A percentile compares a stretch with the other conserved stretches of the same genome.
These are phyloP conservation scores for Percopsis transmontana DNA, from an alignment of 2,113 vertebrate species.

Conservation along the genomic window DNA sequence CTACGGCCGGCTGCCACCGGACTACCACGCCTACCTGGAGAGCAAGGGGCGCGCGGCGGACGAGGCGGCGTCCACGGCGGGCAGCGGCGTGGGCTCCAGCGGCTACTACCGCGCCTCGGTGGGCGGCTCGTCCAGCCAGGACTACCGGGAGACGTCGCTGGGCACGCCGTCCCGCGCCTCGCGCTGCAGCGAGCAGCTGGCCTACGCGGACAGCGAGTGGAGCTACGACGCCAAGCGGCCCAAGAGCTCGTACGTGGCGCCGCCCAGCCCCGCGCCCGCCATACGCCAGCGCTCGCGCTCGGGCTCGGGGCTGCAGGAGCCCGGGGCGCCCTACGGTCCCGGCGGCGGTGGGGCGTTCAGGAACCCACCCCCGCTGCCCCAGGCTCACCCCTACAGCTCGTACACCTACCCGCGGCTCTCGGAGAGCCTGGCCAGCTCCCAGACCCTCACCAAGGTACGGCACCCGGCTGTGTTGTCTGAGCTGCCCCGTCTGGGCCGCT, in stretches of 20 bases:
- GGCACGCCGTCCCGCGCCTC: conserved; percentile 85
- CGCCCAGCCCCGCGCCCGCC: conserved; percentile 89
- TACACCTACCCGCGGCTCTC: conserved; percentile 97
- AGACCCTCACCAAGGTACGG: conserved; percentile 89
- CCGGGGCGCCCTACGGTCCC: conserved; percentile 84
- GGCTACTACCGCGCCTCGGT: conserved; percentile 84
- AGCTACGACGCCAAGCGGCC: conserved; percentile 88
- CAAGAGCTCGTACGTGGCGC: conserved; percentile 91
- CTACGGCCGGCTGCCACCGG: conserved; percentile 83
- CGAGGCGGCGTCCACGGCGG: conserved; percentile 70
- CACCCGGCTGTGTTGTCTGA: background rate
- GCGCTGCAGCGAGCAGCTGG: conserved; percentile 86
- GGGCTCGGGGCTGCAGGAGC: conserved; percentile 95
- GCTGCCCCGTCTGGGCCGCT: background rate
- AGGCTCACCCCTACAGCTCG: conserved; percentile 92
- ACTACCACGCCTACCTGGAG: conserved; percentile 89
- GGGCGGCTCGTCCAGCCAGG: conserved; percentile 80
- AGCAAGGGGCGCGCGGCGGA: conserved; percentile 83
- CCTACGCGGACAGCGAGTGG: conserved; percentile 88
- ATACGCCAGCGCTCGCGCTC: conserved; percentile 94
- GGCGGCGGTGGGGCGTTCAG: conserved; percentile 81
- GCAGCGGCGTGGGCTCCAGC: conserved; percentile 77
- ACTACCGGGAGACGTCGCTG: conserved; percentile 88
- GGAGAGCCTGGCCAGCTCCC: conserved; percentile 80
- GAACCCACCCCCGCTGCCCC: conserved; percentile 86